Evolutionary conservation across 2,797 vertebrate species (phyloP).

Genomic region (Oryzias sinensis): DNA sequence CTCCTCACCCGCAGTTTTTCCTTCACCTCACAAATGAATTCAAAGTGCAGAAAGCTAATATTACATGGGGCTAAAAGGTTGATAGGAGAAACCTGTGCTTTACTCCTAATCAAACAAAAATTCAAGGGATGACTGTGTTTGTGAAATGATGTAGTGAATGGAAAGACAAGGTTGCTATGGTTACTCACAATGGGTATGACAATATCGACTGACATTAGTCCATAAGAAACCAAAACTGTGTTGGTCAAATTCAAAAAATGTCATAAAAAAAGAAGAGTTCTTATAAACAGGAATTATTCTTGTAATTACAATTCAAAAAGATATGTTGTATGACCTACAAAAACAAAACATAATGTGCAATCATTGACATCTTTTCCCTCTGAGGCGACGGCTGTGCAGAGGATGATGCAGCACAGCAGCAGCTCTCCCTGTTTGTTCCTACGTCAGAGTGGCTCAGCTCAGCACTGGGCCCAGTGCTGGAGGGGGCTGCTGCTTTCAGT

Average conservation of each 20-base stretch:
- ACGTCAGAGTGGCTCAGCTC: slow-evolving; percentile 50
- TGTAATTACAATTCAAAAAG: slow-evolving; percentile 62
- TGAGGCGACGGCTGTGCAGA: slow-evolving; percentile 53
- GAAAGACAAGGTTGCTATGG: slow-evolving; percentile 27
- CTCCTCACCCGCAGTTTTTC: slow-evolving; percentile 46
- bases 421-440: slow-evolving; percentile 47
- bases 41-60: slow-evolving; percentile 61
- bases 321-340: slow-evolving; percentile 71
- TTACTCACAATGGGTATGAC: slow-evolving; percentile 36
- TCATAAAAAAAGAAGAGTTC: slow-evolving; percentile 48
- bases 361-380: slow-evolving; percentile 65
- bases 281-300: slow-evolving; percentile 62
- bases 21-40: slow-evolving; percentile 42
- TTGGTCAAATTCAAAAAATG: slow-evolving; percentile 63
- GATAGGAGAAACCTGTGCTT: slow-evolving; percentile 23
- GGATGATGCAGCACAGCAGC: slow-evolving; percentile 59
- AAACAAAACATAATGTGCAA: slow-evolving; percentile 64
- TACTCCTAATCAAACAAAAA: slow-evolving; percentile 15
- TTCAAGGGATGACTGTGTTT: slow-evolving; percentile 11
- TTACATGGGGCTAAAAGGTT: slow-evolving; percentile 35
- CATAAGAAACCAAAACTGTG: slow-evolving; percentile 56
- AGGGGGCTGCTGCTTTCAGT: slow-evolving; percentile 63
- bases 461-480: slow-evolving; percentile 43
- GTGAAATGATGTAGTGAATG: slow-evolving; percentile 32
- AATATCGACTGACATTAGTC: slow-evolving; percentile 46